Base-by-base conservation (phyloP, 1,140 invertebrate genomes). In the Hylaeus anthracinus region DNA sequence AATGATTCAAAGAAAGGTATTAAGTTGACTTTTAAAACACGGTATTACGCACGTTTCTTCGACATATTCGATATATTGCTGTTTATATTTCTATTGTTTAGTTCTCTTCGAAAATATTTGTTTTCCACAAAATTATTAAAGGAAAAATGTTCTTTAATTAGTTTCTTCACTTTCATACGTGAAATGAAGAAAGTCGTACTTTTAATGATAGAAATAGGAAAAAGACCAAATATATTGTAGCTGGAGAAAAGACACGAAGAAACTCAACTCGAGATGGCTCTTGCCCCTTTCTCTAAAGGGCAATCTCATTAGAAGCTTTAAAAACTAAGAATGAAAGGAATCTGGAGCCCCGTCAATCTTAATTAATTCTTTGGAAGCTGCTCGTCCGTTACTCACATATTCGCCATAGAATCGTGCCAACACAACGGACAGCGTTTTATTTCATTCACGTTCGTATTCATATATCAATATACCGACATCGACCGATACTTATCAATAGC, bases 221-320 rank as follows among this genome's bases (percentile, higher is more conserved):
- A 45, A 45, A 45, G 45, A 39, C 65, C 4, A 5, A 10, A 37
- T 14, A 26, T 2, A 26, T 9, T 53, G 3, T 9, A 51, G 14
- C 15, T 26, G 8, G 5, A 65, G 64, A 48, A 48, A 41, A 10
- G 12, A 48, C 61, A 6, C 12, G 8, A 14, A 65, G 41, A 65
- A 41, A 14, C 48, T 15, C 48, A 39, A 26, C 43, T 74, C 48
- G 60, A 26, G 53, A 15, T 63, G 56, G 37, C 4, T 45, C 45
- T 45, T 6, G 3, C 45, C 6, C 45, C 45, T 45, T 45, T 45
- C 45, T 41, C 60, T 37, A 43, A 66, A 75, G 72, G 72, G 61
- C 63, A 63, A 65, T 41, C 63, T 75, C 64, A 75, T 75, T 75
- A 66, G 56, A 75, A 65, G 48, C 37, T 60, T 72, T 60, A 56